phyloP scores from a whole-genome alignment of 92 coral and sea anemone species.

The Zoanthus solanderi region DNA sequence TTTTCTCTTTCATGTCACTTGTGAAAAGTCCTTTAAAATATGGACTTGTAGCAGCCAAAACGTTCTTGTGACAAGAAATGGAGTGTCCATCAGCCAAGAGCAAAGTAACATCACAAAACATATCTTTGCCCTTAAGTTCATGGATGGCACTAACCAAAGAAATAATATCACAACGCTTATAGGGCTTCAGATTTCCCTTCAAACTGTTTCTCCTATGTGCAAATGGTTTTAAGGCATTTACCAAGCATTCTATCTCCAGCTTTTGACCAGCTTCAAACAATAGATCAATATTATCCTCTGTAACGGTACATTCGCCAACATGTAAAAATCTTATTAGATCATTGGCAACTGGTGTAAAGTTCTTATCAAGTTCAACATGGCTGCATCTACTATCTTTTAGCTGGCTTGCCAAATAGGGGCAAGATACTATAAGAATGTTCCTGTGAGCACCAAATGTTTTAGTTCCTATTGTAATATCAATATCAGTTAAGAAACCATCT shows the following conservation, averaged over 20 bases:
- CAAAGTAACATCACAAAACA: conserved; percentile 63
- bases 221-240: conserved; percentile 30
- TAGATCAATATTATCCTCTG: conserved; percentile 32
- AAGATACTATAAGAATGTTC: conserved; percentile 52
- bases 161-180: conserved; percentile 24
- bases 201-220: conserved; percentile 24
- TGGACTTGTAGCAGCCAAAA: conserved; percentile 69
- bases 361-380: conserved; percentile 50
- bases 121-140: conserved; percentile 33
- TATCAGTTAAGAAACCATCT: conserved; percentile 54
- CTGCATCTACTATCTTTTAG: conserved; percentile 27
- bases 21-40: conserved; percentile 67
- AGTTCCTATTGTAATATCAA: conserved; percentile 40
- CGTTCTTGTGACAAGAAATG: conserved; percentile 62
- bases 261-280: conserved; percentile 49
- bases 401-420: conserved; percentile 49
- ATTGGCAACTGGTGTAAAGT: conserved; percentile 48
- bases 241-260: conserved; percentile 38
- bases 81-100: conserved; percentile 49
- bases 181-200: conserved; percentile 37
- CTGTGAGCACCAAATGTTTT: conserved; percentile 56
- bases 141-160: conserved; percentile 38
- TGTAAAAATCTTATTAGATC: conserved; percentile 47
- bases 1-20: conserved; percentile 65
- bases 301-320: conserved; percentile 58